Base-by-base conservation (phyloP, 2,797 vertebrate genomes). In the Cynopterus sphinx region DNA sequence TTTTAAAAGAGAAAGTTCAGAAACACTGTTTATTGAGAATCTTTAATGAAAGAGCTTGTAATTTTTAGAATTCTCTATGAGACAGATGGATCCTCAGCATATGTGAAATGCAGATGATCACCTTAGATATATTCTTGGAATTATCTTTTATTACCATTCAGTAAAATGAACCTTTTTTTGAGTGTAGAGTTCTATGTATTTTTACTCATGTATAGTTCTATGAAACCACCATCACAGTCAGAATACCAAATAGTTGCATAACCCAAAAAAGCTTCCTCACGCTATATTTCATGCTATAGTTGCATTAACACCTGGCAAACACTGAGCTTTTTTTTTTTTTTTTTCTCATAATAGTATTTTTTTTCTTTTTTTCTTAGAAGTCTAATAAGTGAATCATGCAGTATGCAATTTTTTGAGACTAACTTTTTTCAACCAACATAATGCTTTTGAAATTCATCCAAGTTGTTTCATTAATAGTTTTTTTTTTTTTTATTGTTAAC, bases 1-100 rank as follows among this genome's bases (percentile, higher is more conserved):
- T 88, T 96, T 87, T 84, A 70, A 92, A 96, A 87, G 19, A 63
- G n/a, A 91, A 57, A 57, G 9, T 88, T 82, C 43, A 77, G 28
- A 96, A 94, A 31, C 11, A 89, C 1, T 73, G 2, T 74, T 89
- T 53, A 91, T 13, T 78, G 61, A 90, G 43, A 89, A 41, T 67
- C 74, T 87, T 96, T 77, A 67, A 74, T 68, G 39, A 86, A 73
- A 92, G 8, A 79, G 71, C 28, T 46, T 73, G 0, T 59, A 73
- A 28, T 85, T 94, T 94, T 82, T 91, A 43, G 77, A 90, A 49
- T 86, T 83, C 46, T 91, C 5, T n/a, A 26, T 81, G 46, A 84
- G 24, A 36, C 0, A 67, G 31, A 81, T 71, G 16, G 24, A 36
- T 67, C 24, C 36, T 92, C 31, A 87, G 13, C 15, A 68, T 74